A percentile compares a stretch with the other conserved stretches of the same genome.
Conservation (phyloP, 2,888 invertebrate species). For the Andrena trimmerana region DNA sequence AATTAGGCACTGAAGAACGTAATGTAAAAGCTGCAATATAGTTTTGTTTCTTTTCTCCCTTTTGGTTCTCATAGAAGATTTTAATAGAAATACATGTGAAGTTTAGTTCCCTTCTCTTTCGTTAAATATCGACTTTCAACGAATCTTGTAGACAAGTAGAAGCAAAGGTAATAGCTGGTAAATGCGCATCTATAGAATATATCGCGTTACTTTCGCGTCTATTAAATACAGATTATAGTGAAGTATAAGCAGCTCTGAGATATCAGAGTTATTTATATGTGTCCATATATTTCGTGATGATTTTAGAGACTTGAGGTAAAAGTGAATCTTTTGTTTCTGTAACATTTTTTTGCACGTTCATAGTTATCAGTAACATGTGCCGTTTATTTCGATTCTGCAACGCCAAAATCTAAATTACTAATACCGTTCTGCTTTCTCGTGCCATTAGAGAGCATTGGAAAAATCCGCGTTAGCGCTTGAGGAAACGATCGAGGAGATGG, state of each 20-base stretch:
- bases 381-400: not conserved
- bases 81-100: slow-evolving; percentile 13
- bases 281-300: not conserved
- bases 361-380: slow-evolving; percentile 22
- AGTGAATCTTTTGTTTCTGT: slow-evolving; percentile 10
- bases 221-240: slow-evolving; percentile 4
- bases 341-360: slow-evolving; percentile 46
- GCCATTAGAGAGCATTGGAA: slow-evolving; percentile 79
- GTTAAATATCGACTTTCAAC: not conserved
- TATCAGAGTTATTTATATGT: not conserved
- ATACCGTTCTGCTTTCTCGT: slow-evolving; percentile 44
- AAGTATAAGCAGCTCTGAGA: slow-evolving; percentile 3
- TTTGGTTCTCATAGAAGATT: slow-evolving; percentile 16
- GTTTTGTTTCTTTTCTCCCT: slow-evolving; percentile 36
- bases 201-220: slow-evolving; percentile 6
- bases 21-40: slow-evolving; percentile 32
- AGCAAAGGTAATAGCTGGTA: slow-evolving; percentile 1
- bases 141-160: slow-evolving; percentile 10
- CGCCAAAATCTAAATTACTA: slow-evolving; percentile 16
- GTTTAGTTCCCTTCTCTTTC: slow-evolving; percentile 15
- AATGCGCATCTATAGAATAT: not conserved
- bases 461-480: slow-evolving; percentile 78
- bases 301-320: slow-evolving; percentile 24
- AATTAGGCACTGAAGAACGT: slow-evolving; percentile 42
- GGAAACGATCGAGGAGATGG: slow-evolving; percentile 73